Evolutionary conservation across 2,888 invertebrate species (phyloP).

Genomic region (Scaptomyza caliginosa): DNA sequence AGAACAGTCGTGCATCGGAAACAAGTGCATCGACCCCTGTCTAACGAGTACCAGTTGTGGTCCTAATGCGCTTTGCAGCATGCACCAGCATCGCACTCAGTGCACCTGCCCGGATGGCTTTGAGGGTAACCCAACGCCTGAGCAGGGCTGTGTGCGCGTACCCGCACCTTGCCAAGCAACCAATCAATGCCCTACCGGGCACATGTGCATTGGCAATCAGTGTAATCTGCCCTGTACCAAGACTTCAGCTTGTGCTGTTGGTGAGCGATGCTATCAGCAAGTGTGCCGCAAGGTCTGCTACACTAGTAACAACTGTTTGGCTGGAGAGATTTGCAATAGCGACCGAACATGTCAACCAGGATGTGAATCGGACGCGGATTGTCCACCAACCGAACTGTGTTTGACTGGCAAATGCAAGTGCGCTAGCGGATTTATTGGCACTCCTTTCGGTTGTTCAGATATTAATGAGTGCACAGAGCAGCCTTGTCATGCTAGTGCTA

Average conservation of each 20-base stretch:
- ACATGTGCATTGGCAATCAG: constrained; percentile 90
- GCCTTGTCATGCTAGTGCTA: constrained; percentile 92
- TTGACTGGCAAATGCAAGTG: constrained; percentile 90
- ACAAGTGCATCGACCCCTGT: constrained; percentile 94
- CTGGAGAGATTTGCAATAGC: constrained; percentile 93
- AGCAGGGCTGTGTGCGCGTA: constrained; percentile 94
- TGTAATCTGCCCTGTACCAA: constrained; percentile 92
- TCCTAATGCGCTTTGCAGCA: constrained; percentile 92
- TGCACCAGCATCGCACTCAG: constrained; percentile 89
- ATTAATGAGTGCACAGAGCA: constrained; percentile 91
- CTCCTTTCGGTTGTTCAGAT: constrained; percentile 91
- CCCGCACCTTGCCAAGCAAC: constrained; percentile 88
- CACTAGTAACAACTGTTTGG: constrained; percentile 94
- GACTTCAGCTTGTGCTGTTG: constrained; percentile 90
- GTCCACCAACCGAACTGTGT: constrained; percentile 91
- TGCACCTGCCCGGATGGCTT: constrained; percentile 94
- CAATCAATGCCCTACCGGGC: constrained; percentile 90
- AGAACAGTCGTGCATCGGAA: constrained; percentile 92
- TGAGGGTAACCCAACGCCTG: constrained; percentile 93
- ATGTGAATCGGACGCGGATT: constrained; percentile 92
- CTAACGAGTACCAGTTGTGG: constrained; percentile 90
- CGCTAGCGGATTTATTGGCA: constrained; percentile 89
- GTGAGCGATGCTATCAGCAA: constrained; percentile 92
- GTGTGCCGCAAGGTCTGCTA: constrained; percentile 94
- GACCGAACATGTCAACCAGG: constrained; percentile 92